These are phyloP conservation scores for Lasioglossum figueresi DNA, from an alignment of 2,888 invertebrate genomes.

Conservation along the genomic window DNA sequence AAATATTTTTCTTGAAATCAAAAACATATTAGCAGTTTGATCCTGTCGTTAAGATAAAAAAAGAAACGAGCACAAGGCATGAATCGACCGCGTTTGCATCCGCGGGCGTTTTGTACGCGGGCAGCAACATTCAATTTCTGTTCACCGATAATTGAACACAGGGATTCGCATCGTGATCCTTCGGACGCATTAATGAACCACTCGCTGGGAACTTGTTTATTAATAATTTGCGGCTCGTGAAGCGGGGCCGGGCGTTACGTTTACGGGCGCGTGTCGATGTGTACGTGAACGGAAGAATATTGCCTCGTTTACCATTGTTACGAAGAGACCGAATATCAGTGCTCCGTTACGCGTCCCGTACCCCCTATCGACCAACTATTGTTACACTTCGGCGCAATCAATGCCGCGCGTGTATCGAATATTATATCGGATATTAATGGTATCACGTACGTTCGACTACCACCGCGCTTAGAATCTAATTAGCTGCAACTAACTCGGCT, in stretches of 20 bases:
- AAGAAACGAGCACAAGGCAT: too few relatives aligned
- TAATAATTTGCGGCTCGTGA: conserved; percentile 25
- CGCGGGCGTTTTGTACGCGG: not conserved
- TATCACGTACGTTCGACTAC: conserved; percentile 38
- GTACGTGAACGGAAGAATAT: not conserved
- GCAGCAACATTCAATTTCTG: conserved; percentile 6
- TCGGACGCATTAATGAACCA: not conserved
- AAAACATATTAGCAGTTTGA: too few relatives aligned
- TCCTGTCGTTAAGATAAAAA: too few relatives aligned
- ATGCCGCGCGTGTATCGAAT: conserved; percentile 55
- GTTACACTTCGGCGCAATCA: conserved; percentile 57
- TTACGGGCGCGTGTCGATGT: not conserved
- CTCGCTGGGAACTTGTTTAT: conserved; percentile 26
- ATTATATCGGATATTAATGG: conserved; percentile 60
- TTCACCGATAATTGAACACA: conserved; percentile 7
- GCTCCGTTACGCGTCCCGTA: conserved; percentile 33
- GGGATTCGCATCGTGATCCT: not conserved
- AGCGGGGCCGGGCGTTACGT: not conserved
- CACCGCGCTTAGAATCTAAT: conserved; percentile 46
- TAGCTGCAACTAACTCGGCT: conserved; percentile 15
- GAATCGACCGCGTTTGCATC: not conserved
- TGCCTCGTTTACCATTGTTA: conserved; percentile 41
- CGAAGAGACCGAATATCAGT: conserved; percentile 27
- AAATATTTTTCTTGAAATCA: too few relatives aligned
- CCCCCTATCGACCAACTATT: conserved; percentile 21